phyloP scores from a whole-genome alignment of 2,888 invertebrate genomes.

The Lasioglossum zephyrum region DNA sequence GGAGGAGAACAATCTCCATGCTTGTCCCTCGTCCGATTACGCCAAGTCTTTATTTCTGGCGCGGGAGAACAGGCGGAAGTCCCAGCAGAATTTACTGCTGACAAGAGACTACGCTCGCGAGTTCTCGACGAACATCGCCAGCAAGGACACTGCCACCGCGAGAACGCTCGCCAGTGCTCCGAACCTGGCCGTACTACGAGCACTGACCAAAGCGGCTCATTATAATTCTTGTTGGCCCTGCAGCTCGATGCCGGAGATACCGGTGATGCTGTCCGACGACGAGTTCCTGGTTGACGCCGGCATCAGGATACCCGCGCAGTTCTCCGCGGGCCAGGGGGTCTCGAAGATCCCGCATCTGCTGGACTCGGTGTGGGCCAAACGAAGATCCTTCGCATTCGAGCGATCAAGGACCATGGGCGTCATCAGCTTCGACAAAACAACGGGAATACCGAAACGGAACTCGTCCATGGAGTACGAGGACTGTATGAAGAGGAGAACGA shows the following conservation, averaged over 20 bases:
- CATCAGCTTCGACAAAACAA: constrained; percentile 65
- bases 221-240: constrained; percentile 83
- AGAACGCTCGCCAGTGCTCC: constrained; percentile 61
- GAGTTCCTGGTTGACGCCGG: constrained; percentile 83
- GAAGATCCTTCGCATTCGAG: constrained; percentile 67
- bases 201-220: constrained; percentile 74
- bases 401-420: constrained; percentile 60
- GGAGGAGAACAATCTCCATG: constrained; percentile 43
- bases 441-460: constrained; percentile 69
- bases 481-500: constrained; percentile 72
- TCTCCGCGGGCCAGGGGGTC: constrained; percentile 75
- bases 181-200: constrained; percentile 70
- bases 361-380: constrained; percentile 76
- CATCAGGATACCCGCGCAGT: constrained; percentile 80
- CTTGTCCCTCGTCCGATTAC: constrained; percentile 67
- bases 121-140: constrained; percentile 68
- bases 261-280: constrained; percentile 80
- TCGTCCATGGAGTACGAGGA: constrained; percentile 76
- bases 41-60: constrained; percentile 74
- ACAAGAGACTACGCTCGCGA: constrained; percentile 68
- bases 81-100: constrained; percentile 73
- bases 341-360: constrained; percentile 81
- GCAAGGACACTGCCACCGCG: constrained; percentile 58
- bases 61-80: constrained; percentile 73
- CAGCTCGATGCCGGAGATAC: constrained; percentile 82